phyloP scores from a whole-genome alignment of 2,797 vertebrate genomes.

The Lophius americanus region DNA sequence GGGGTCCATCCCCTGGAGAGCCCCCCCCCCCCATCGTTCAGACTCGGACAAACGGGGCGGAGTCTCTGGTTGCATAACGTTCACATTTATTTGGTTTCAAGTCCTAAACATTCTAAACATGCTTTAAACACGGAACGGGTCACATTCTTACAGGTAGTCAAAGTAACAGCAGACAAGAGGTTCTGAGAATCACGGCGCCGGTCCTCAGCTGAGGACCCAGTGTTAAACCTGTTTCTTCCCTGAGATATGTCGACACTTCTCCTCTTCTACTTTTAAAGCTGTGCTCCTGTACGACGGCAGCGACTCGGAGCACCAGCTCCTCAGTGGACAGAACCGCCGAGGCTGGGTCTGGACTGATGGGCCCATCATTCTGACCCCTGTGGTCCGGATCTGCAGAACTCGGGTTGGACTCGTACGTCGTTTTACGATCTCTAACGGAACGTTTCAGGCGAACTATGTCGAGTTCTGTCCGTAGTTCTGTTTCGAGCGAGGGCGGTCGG shows the following conservation, averaged over 20 bases:
- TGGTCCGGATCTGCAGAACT: background rate
- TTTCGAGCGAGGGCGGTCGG: too few relatives aligned
- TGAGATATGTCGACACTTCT: conserved; percentile 57
- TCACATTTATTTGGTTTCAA: conserved; percentile 99
- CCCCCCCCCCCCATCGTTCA: too few relatives aligned
- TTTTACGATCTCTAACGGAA: too few relatives aligned
- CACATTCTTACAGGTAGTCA: conserved; percentile 99
- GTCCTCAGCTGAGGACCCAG: too few relatives aligned
- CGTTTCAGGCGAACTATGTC: too few relatives aligned
- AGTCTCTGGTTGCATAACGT: conserved; percentile 85
- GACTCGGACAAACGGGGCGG: background rate
- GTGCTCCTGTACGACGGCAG: conserved; percentile 38
- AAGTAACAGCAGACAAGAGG: conserved; percentile 88
- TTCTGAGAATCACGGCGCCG: conserved; percentile 55
- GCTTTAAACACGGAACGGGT: conserved; percentile 95
- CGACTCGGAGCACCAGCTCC: background rate
- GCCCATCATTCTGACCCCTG: background rate
- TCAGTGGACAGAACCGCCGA: background rate
- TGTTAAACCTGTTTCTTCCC: conserved; percentile 49
- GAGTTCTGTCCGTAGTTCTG: too few relatives aligned
- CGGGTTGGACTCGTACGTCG: too few relatives aligned
- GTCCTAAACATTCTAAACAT: conserved; percentile 99
- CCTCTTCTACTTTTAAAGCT: conserved; percentile 27
- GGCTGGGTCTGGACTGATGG: background rate
- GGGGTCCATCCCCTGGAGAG: too few relatives aligned